Evolutionary conservation across 1,140 invertebrate genomes (phyloP).

Genomic region (Magallana angulata): DNA sequence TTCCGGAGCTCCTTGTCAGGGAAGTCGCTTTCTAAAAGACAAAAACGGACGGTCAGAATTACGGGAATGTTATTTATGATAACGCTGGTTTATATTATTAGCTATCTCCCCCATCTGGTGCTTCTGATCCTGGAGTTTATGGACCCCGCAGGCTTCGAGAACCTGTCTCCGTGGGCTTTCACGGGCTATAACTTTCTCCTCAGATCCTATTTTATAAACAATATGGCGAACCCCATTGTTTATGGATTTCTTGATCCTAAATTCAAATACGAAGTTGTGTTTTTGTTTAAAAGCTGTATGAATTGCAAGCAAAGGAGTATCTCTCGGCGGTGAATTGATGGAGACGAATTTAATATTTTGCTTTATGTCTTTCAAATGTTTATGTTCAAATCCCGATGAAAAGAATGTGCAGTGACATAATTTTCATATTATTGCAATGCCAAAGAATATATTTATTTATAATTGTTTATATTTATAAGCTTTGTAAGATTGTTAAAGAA

Average conservation of each 20-base stretch:
- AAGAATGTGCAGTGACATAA: no score
- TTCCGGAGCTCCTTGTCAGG: not conserved
- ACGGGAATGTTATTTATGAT: slow-evolving; percentile 66
- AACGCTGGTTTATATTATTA: slow-evolving; percentile 64
- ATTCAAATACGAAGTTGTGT: slow-evolving; percentile 46
- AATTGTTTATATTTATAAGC: no score
- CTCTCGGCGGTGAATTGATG: not conserved
- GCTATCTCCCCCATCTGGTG: slow-evolving; percentile 64
- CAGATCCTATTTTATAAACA: slow-evolving; percentile 62
- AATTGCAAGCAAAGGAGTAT: slow-evolving; percentile 41
- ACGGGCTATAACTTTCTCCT: slow-evolving; percentile 57
- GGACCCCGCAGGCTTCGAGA: slow-evolving; percentile 46
- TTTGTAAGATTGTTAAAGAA: no score
- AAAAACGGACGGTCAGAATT: slow-evolving; percentile 57
- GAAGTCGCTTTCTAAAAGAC: slow-evolving; percentile 39
- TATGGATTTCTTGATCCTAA: slow-evolving; percentile 56
- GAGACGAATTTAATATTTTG: no score
- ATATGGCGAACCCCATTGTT: slow-evolving; percentile 61
- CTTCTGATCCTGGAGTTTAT: slow-evolving; percentile 52
- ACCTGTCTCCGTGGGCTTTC: slow-evolving; percentile 40
- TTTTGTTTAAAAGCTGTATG: slow-evolving; percentile 40
- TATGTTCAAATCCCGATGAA: no score
- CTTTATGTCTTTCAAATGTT: no score
- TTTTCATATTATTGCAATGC: no score
- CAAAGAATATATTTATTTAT: no score